phyloP scores from a whole-genome alignment of 2,888 invertebrate species.

The Caenorhabditis zanzibari region DNA sequence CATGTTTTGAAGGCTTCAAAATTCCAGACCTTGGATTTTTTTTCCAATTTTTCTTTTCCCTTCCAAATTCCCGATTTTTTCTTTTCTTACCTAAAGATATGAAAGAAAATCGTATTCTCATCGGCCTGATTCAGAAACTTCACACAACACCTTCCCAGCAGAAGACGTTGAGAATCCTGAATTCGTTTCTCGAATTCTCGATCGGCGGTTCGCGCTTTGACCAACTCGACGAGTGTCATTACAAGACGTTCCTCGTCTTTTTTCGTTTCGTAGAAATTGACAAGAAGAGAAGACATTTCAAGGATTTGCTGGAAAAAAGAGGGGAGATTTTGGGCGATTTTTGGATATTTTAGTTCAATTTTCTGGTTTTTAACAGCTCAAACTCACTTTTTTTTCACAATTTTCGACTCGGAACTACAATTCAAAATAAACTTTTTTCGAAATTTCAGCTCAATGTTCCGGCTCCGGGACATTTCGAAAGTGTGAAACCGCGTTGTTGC shows the following conservation, averaged over 20 bases:
- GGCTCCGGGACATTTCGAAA: too few species aligned
- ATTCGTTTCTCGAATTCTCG: slow-evolving; percentile 8
- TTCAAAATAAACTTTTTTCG: too few species aligned
- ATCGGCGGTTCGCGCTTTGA: slow-evolving; percentile 31
- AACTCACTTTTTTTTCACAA: too few species aligned
- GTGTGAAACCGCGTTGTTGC: too few species aligned
- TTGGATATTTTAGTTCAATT: background rate
- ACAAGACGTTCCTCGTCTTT: slow-evolving; percentile 57
- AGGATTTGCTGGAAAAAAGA: background rate
- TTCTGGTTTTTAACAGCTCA: too few species aligned
- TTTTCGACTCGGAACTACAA: too few species aligned
- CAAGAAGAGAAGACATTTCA: slow-evolving; percentile 36
- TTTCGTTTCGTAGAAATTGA: slow-evolving; percentile 52
- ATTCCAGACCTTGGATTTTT: too few species aligned
- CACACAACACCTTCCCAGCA: slow-evolving; percentile 42
- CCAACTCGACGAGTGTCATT: slow-evolving; percentile 39
- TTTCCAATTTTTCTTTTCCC: too few species aligned
- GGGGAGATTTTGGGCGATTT: background rate
- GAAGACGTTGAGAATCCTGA: slow-evolving; percentile 18
- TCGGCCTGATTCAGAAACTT: slow-evolving; percentile 50
- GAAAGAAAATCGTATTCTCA: slow-evolving; percentile 56
- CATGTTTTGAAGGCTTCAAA: too few species aligned
- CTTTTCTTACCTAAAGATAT: slow-evolving; percentile 52
- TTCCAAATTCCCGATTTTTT: too few species aligned
- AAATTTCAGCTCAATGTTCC: too few species aligned